Percentiles rank a stretch among this genome's conserved stretches.
These are phyloP conservation scores for Sthenelais limicola DNA, from an alignment of 2,888 invertebrate species.

Conservation along the genomic window DNA sequence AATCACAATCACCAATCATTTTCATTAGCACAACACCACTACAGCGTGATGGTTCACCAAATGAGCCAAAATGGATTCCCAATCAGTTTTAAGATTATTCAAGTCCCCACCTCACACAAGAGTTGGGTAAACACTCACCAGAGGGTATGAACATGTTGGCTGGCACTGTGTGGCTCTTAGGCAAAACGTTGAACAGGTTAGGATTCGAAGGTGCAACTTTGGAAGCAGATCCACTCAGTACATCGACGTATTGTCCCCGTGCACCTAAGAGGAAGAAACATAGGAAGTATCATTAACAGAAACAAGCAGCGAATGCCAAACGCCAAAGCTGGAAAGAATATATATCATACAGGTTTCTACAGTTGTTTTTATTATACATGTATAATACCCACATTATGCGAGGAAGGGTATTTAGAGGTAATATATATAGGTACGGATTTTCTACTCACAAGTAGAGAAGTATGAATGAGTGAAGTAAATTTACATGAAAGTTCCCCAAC, in stretches of 20 bases:
- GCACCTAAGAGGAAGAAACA: slow-evolving; percentile 77
- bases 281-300: neutral
- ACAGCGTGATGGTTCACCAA: neutral
- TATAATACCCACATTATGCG: neutral
- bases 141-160: slow-evolving; percentile 64
- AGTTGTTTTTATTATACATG: no score
- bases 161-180: slow-evolving; percentile 56
- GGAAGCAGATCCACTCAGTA: slow-evolving; percentile 83
- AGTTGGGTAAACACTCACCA: slow-evolving; percentile 23
- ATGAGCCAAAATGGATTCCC: neutral
- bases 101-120: neutral
- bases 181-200: slow-evolving; percentile 64
- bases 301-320: neutral
- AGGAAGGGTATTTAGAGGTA: neutral
- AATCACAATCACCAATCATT: neutral
- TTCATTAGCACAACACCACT: neutral
- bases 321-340: neutral
- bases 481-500: no score
- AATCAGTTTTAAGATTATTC: neutral
- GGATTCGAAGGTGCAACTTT: slow-evolving; percentile 66
- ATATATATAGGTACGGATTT: no score
- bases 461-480: no score
- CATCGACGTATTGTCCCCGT: slow-evolving; percentile 90
- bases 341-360: neutral
- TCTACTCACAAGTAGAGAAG: no score